phyloP scores from a whole-genome alignment of 2,797 vertebrate species.

The Ctenosaura bakeri region DNA sequence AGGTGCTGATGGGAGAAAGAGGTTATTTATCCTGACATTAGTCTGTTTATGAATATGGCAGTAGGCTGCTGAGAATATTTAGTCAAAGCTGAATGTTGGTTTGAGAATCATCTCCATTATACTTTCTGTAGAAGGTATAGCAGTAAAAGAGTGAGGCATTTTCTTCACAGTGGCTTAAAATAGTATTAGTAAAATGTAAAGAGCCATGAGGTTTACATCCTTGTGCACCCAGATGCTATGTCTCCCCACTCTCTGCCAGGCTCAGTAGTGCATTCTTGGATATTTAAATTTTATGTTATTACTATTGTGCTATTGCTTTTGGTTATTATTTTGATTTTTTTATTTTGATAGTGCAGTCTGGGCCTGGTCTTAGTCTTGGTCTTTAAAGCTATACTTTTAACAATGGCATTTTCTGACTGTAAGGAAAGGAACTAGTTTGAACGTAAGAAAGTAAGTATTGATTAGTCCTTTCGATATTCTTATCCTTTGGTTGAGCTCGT shows the following conservation, averaged over 20 bases:
- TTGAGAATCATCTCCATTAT: not conserved
- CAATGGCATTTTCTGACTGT: not conserved
- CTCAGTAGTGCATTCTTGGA: too few species aligned
- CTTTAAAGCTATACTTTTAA: not conserved
- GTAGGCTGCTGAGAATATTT: not conserved
- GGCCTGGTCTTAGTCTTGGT: not conserved
- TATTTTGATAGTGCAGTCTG: not conserved
- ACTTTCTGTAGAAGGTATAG: not conserved
- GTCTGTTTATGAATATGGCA: not conserved
- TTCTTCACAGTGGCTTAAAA: not conserved
- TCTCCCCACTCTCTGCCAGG: too few species aligned
- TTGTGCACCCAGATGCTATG: not conserved
- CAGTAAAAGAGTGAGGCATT: not conserved
- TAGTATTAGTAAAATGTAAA: not conserved
- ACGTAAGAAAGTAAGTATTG: not conserved
- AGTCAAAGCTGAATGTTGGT: not conserved
- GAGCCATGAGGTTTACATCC: not conserved
- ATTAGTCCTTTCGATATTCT: not conserved
- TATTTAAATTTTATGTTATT: too few species aligned
- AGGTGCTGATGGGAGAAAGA: conserved; percentile 19
- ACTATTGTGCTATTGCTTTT: too few species aligned
- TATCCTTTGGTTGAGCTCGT: not conserved
- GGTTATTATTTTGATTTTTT: too few species aligned
- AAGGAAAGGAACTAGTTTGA: not conserved
- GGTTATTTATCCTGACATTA: conserved; percentile 38